Evolutionary conservation across 2,113 vertebrate species (phyloP).

Genomic region (Ceyx melanurus): DNA sequence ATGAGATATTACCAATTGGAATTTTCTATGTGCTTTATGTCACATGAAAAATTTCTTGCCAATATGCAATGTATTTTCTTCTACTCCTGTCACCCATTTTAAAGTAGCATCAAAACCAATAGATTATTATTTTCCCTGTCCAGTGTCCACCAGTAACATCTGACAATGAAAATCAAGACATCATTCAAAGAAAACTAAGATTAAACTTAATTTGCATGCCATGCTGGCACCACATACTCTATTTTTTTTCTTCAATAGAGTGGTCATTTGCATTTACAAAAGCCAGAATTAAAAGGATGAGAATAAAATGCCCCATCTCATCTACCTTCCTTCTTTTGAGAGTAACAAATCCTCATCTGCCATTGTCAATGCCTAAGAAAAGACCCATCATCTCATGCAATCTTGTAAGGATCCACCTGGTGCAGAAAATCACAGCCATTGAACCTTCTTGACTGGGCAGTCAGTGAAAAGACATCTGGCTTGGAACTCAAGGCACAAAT

Average conservation of each 20-base stretch:
- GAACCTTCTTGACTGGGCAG: background rate
- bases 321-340: background rate
- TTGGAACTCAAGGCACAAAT: background rate
- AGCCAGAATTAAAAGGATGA: background rate
- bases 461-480: background rate
- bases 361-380: background rate
- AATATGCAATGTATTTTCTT: background rate
- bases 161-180: background rate
- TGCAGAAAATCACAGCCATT: background rate
- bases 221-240: background rate
- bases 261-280: background rate
- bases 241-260: background rate
- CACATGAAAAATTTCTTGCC: background rate
- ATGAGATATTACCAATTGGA: rapidly evolving
- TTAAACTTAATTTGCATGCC: background rate
- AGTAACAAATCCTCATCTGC: background rate
- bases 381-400: background rate
- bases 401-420: background rate
- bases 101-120: background rate
- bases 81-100: background rate
- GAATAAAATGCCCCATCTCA: background rate
- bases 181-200: background rate
- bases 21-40: background rate
- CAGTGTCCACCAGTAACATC: background rate
- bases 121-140: background rate